These are phyloP conservation scores for Elysia chlorotica DNA, from an alignment of 1,140 invertebrate species.

Conservation along the genomic window DNA sequence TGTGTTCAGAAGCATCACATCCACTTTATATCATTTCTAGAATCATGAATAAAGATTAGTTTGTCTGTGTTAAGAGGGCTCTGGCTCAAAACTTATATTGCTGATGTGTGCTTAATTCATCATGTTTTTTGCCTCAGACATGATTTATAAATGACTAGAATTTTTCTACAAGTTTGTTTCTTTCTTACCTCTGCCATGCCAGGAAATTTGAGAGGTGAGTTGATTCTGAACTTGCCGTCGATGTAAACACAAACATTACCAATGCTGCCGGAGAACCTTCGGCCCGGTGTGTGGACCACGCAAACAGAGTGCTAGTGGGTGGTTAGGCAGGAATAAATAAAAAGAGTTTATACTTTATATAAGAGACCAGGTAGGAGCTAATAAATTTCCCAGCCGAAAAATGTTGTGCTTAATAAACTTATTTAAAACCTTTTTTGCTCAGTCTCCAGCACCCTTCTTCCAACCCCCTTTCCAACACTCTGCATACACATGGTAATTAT, in stretches of 20 bases:
- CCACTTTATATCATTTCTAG: no score
- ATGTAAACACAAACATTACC: slow-evolving; percentile 70
- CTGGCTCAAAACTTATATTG: background rate
- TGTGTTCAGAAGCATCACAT: no score
- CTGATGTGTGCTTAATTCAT: background rate
- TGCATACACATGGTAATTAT: no score
- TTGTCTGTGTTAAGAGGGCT: no score
- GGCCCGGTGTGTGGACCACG: slow-evolving; percentile 67
- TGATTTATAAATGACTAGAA: background rate
- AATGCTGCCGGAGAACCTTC: slow-evolving; percentile 67
- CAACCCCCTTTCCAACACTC: no score
- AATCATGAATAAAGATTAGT: no score
- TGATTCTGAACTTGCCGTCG: slow-evolving; percentile 68
- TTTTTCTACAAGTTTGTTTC: background rate
- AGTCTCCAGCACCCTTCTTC: no score
- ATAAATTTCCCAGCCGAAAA: no score
- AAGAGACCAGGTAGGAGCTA: no score
- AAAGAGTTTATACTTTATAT: background rate
- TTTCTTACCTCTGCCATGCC: slow-evolving; percentile 66
- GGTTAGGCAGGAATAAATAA: background rate
- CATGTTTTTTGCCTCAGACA: background rate
- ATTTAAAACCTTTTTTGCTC: no score
- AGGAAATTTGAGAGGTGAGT: slow-evolving; percentile 68
- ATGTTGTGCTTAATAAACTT: no score
- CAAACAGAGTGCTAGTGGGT: slow-evolving; percentile 67